Evolutionary conservation across 2,797 vertebrate genomes (phyloP).

Genomic region (Hyperoplus immaculatus): DNA sequence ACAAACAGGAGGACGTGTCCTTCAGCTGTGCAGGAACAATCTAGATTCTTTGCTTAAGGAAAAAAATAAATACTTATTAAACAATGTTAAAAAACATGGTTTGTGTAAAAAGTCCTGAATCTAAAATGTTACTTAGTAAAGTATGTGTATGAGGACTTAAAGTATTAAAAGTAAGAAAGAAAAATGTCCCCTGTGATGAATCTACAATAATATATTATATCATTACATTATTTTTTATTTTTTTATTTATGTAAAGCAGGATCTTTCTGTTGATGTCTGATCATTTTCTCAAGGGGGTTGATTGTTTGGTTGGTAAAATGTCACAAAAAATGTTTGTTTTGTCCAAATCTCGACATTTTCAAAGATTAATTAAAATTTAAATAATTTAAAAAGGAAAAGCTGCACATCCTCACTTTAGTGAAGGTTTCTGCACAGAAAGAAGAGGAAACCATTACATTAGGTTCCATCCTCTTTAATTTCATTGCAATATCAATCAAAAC

Average conservation of each 20-base stretch:
- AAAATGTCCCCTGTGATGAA: not conserved
- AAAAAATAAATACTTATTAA: not conserved
- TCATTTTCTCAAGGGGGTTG: not conserved
- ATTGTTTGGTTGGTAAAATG: not conserved
- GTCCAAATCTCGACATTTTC: not conserved
- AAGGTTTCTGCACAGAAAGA: not conserved
- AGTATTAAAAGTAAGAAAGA: not conserved
- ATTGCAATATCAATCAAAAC: not conserved
- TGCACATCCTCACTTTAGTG: not conserved
- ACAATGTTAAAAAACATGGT: not conserved
- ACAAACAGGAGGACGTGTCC: conserved; percentile 63
- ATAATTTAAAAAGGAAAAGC: too few relatives aligned
- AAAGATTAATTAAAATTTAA: not conserved
- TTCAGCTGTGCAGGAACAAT: conserved; percentile 33
- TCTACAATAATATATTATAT: not conserved
- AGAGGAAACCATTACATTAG: not conserved
- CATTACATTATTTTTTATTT: not conserved
- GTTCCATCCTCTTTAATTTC: not conserved
- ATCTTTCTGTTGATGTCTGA: not conserved
- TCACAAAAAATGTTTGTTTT: not conserved
- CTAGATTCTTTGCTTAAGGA: not conserved
- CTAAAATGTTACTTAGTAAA: not conserved
- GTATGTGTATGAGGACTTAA: not conserved
- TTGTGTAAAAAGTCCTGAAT: not conserved
- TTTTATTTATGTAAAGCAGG: not conserved